A percentile compares a stretch with the other conserved stretches of the same genome.
phyloP scores from a whole-genome alignment of 2,113 vertebrate genomes.

The Quiscalus mexicanus region DNA sequence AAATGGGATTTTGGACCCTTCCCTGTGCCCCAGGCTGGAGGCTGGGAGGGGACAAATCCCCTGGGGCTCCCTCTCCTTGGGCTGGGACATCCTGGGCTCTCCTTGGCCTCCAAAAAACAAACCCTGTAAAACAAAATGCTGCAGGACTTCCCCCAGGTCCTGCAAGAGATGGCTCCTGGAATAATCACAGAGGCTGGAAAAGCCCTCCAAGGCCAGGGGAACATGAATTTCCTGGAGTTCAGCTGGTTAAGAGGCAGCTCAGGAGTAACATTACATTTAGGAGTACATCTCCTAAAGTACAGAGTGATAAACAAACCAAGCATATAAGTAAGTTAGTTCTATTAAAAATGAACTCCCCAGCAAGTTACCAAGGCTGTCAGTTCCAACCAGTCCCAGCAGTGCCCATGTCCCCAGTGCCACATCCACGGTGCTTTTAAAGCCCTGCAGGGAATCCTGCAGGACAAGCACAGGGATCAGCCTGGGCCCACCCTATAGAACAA shows the following conservation, averaged over 20 bases:
- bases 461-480: too few species aligned
- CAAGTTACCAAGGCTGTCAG: too few species aligned
- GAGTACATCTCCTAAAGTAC: neutral
- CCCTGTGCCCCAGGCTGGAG: neutral
- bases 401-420: neutral
- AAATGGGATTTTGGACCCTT: neutral
- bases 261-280: neutral
- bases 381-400: neutral
- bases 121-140: fast-evolving
- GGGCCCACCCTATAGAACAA: too few species aligned
- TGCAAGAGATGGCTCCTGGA: too few species aligned
- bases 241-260: neutral
- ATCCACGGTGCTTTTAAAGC: fast-evolving
- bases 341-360: neutral
- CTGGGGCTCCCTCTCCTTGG: fast-evolving
- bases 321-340: neutral
- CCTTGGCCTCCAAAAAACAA: neutral
- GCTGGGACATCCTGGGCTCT: neutral
- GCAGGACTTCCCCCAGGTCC: fast-evolving
- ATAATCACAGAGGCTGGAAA: neutral
- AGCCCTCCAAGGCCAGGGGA: neutral
- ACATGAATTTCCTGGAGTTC: neutral
- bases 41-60: fast-evolving
- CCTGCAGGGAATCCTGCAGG: neutral
- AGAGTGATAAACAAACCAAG: neutral